Evolutionary conservation across 1,140 invertebrate genomes (phyloP), one percentile per base, ranked within the genome.

Genomic region (Drusus annulatus): DNA sequence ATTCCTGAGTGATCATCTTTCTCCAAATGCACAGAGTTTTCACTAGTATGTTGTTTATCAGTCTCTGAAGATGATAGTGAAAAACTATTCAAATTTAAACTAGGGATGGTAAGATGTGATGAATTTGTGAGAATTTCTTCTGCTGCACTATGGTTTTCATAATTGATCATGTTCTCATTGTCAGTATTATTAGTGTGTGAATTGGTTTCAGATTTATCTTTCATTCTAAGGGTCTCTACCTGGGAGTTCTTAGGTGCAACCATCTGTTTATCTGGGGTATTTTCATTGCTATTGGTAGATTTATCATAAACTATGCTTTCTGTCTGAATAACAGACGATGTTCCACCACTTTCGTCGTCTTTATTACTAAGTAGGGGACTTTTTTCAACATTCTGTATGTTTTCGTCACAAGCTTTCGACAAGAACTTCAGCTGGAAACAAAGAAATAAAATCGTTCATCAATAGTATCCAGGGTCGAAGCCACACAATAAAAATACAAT

Each of bases 41-140:
- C 56, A 76, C 56, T 51, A 28, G 75, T 25, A 1, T 74, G 25
- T 19, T 28, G n/a, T 25, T 65, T 65, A 21, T 77, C 74, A 73
- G 21, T 45, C 31, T 80, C 78, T 7, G 81, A 80, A 54, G 76
- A 62, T 68, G 81, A 77, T 54, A 73, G 74, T 13, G 81, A 80
- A 21, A 78, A 54, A 71, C 82, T 83, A 28, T 74, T 80, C 50
- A 83, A 83, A 77, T 83, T 68, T 45, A 83, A 79, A 80, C 82
- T 83, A 28, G 82, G 82, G 76, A 83, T 83, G 15, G 80, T 79
- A 50, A 81, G 54, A 74, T 74, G 31, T n/a, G 65, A 69, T 19
- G 65, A 69, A 45, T 69, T 69, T n/a, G 65, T 50, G 21, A 45
- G 15, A n/a, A 69, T 23, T n/a, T 69, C 65, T 69, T 69, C 65